Percentiles rank a stretch among this genome's conserved stretches.
Conservation (phyloP, 1,140 invertebrate genomes). For the Sycobia sp. region DNA sequence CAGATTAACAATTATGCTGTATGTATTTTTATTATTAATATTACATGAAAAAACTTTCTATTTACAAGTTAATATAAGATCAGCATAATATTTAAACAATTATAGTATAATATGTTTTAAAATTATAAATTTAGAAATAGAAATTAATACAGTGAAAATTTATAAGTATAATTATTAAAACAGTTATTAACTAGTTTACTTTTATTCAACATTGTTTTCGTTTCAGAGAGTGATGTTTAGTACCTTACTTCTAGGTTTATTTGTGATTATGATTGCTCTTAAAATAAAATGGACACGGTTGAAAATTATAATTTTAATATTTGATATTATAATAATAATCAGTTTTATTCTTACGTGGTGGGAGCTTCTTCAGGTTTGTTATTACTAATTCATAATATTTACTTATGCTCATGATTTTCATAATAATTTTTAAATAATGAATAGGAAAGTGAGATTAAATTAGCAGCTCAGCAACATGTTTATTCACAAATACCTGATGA, state of each 20-base stretch:
- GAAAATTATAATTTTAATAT: constrained; percentile 34
- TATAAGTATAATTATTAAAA: not conserved
- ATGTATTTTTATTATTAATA: constrained; percentile 12
- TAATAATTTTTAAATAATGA: too few species aligned
- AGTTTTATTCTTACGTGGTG: constrained; percentile 50
- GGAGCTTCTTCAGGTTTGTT: constrained; percentile 44
- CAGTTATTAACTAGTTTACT: too few species aligned
- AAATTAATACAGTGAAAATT: too few species aligned
- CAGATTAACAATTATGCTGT: too few species aligned
- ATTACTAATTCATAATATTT: constrained; percentile 5
- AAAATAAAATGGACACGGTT: constrained; percentile 34
- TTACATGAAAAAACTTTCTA: constrained; percentile 5
- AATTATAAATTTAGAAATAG: constrained; percentile 12
- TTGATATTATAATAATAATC: constrained; percentile 37
- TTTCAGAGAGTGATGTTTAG: constrained; percentile 42
- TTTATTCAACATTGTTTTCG: not conserved
- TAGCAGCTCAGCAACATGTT: constrained; percentile 38
- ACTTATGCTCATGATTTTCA: constrained; percentile 14
- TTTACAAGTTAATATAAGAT: not conserved
- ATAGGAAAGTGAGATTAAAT: constrained; percentile 49
- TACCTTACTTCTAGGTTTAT: constrained; percentile 25
- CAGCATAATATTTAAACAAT: too few species aligned
- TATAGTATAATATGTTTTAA: constrained; percentile 2
- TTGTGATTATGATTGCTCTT: constrained; percentile 31
- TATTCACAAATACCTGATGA: constrained; percentile 39